Base-by-base conservation (phyloP, 2,888 invertebrate species). In the Lydus trimaculatus region DNA sequence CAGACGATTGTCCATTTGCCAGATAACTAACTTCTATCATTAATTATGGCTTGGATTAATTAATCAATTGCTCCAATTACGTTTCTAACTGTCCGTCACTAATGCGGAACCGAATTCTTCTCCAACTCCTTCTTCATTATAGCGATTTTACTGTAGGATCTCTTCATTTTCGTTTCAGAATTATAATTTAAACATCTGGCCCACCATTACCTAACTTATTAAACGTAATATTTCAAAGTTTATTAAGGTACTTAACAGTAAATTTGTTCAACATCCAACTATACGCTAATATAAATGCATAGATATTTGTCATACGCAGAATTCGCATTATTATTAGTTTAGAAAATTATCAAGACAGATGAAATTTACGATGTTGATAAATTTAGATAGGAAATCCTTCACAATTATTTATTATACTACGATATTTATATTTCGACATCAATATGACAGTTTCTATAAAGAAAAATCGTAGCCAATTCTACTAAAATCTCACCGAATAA, bases 61-160 rank as follows among this genome's bases (percentile, higher is more conserved):
- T 73, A 75, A 75, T 70, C 72, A 73, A 75, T 73, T 65, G 73
- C 71, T 73, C n/a, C 75, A 70, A 75, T 75, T 75, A 73, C 72
- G n/a, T 75, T 69, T 67, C 65, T 39, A 58, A 25, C 15, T 13
- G 33, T 8, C 13, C 23, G 58, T 39, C 58, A 66, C 60, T 62
- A 60, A 63, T 66, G 60, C 58, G 43, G 59, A 67, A 60, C 60
- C 25, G 36, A 25, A 11, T 31, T 1, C 61, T 52, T 17, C 8
- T 48, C 20, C 11, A n/a, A n/a, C 6, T 36, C 15, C 15, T 5
- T 36, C 36, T 36, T 36, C n/a, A n/a, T n/a, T n/a, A n/a, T n/a
- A n/a, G n/a, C n/a, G n/a, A n/a, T n/a, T n/a, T n/a, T n/a, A n/a
- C n/a, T n/a, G n/a, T n/a, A n/a, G 25, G 60, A 52, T 52, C 56